Evolutionary conservation across 2,797 vertebrate species (phyloP), one percentile per base, ranked within the genome.

Genomic region (Alfaro cultratus): DNA sequence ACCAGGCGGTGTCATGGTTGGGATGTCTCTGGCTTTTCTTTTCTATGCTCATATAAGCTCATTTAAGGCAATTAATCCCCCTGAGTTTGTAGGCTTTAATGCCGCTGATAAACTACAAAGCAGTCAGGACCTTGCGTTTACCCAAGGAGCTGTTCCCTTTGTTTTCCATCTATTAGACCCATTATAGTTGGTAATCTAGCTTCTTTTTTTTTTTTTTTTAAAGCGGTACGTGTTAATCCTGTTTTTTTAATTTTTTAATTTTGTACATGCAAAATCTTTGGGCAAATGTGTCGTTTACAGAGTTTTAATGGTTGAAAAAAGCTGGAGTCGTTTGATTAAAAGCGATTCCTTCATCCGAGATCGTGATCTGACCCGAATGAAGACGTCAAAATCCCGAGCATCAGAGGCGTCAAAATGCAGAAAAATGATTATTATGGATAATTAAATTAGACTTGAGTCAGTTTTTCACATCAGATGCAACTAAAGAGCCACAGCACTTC

Each of bases 41-140:
- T 83, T 88, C 83, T 80, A 51, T 74, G 84, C 82, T 79, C 77
- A 55, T 83, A 85, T 84, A 85, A 94, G 84, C 89, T 85, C 76
- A 85, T 82, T 92, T 91, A 88, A 87, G 80, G 84, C 89, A 87
- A 88, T 91, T 88, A 89, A 91, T 91, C 91, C 79, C 79, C 73
- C 77, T 36, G 62, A 77, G 73, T 90, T 87, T 85, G 82, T 72
- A 80, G 80, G 47, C 77, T 87, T 90, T 88, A 89, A 85, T 84
- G 68, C 73, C 23, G 36, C 72, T 80, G 41, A 75, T 74, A 60
- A 49, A 84, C 73, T 68, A 79, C 41, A 16, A 0, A 83, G 75
- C 0, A 53, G 41, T 7, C 55, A 77, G 74, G 51, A 67, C 47
- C 67, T 78, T 68, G 31, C 70, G 31, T 75, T 74, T 85, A 87